These are phyloP conservation scores for Brenthis hecate DNA, from an alignment of 2,888 invertebrate species.

Conservation along the genomic window DNA sequence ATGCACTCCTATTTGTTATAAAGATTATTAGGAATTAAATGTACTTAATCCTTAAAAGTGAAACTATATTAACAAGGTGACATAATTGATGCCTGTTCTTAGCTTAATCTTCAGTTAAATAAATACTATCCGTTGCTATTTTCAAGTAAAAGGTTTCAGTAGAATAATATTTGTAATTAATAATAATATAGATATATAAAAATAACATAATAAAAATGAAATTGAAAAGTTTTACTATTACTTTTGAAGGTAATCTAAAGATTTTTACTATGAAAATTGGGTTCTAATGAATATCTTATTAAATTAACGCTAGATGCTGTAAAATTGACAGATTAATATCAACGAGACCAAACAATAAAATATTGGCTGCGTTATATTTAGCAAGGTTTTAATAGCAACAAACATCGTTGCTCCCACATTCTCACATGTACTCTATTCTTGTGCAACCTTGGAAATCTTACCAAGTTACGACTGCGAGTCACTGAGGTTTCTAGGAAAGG, in stretches of 20 bases:
- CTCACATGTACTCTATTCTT: slow-evolving; percentile 65
- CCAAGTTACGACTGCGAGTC: slow-evolving; percentile 54
- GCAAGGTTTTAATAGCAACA: slow-evolving; percentile 57
- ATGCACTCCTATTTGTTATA: neutral
- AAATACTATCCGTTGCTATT: no score
- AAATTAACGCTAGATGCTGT: neutral
- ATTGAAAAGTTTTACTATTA: no score
- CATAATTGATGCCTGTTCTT: no score
- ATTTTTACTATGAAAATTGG: neutral
- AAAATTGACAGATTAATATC: slow-evolving; percentile 50
- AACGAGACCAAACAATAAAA: slow-evolving; percentile 52
- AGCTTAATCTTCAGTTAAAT: no score
- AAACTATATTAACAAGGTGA: no score
- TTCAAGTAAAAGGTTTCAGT: no score
- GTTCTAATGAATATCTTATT: neutral
- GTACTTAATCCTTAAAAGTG: neutral
- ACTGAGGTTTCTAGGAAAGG: slow-evolving; percentile 46
- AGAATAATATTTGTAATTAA: no score
- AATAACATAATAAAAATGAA: no score
- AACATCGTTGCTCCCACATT: slow-evolving; percentile 61
- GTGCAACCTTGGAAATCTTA: slow-evolving; percentile 64
- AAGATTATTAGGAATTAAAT: neutral
- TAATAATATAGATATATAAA: no score
- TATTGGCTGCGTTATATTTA: slow-evolving; percentile 60
- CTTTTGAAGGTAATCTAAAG: no score